These are phyloP conservation scores for Oryzias melastigma DNA, from an alignment of 2,113 vertebrate species.

Conservation along the genomic window DNA sequence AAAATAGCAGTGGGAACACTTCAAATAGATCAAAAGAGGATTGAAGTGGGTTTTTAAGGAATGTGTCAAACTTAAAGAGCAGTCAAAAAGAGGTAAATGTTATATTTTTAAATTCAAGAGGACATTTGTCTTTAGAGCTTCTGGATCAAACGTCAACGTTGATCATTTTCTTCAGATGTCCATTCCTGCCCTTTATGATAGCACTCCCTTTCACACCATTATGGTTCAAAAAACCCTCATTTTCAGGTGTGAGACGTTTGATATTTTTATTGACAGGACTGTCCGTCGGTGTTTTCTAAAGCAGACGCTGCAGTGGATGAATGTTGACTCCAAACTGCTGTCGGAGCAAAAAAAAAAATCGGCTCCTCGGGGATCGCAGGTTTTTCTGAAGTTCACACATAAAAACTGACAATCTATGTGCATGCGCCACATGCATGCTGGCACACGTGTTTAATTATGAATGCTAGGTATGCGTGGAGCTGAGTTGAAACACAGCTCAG, in stretches of 20 bases:
- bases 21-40: no score
- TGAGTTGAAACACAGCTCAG: constrained; percentile 57
- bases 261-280: constrained; percentile 20
- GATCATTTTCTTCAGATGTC: neutral
- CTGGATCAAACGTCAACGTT: neutral
- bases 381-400: constrained; percentile 32
- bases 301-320: constrained; percentile 16
- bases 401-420: constrained; percentile 10
- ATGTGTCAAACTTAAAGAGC: no score
- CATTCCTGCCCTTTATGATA: no score
- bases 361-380: constrained; percentile 33
- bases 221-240: no score
- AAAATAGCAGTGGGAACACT: no score
- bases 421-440: neutral
- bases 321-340: constrained; percentile 41
- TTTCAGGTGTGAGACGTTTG: constrained; percentile 1
- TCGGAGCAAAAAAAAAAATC: constrained; percentile 18
- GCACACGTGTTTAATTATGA: constrained; percentile 16
- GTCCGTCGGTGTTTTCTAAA: constrained; percentile 15
- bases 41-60: no score
- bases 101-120: no score
- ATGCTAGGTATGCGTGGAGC: constrained; percentile 61
- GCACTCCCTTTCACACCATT: no score
- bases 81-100: no score
- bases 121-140: no score